Percentiles rank a stretch among this genome's conserved stretches.
Conservation (phyloP, 2,113 vertebrate genomes). For the Xyliphius kryptos region DNA sequence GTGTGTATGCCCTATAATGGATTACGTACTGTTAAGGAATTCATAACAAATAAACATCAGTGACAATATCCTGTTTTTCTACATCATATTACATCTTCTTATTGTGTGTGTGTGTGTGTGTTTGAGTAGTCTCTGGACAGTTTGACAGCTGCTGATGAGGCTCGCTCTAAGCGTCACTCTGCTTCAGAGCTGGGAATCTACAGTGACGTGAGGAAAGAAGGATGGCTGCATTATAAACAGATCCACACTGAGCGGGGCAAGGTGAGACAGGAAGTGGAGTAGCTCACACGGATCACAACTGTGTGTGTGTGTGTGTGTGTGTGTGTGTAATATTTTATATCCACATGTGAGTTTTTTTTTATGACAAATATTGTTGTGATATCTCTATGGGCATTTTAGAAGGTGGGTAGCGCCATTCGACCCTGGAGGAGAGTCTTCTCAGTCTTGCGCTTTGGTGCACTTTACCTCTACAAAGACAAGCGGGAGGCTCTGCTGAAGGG, state of each 20-base stretch:
- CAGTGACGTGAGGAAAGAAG: constrained; percentile 82
- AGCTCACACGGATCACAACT: no score
- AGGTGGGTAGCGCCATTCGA: constrained; percentile 87
- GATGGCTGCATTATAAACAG: constrained; percentile 94
- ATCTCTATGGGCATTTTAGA: no score
- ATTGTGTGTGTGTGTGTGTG: no score
- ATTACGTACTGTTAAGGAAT: no score
- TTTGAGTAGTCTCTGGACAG: constrained; percentile 79
- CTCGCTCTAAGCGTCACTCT: constrained; percentile 86
- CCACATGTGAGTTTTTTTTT: no score
- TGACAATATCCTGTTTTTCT: no score
- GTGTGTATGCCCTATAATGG: no score
- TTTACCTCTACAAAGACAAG: constrained; percentile 94
- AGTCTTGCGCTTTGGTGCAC: constrained; percentile 80
- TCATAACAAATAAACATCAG: no score
- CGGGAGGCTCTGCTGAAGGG: constrained; percentile 79
- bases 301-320: no score
- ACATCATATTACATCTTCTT: no score
- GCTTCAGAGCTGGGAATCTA: constrained; percentile 91
- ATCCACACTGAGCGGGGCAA: constrained; percentile 96
- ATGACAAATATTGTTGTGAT: no score
- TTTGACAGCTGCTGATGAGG: constrained; percentile 76
- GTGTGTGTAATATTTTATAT: no score
- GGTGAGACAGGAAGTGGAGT: constrained; percentile 62
- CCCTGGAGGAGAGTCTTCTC: constrained; percentile 92